Evolutionary conservation across 2,888 invertebrate species (phyloP).

Genomic region (Crocallis elinguaria): DNA sequence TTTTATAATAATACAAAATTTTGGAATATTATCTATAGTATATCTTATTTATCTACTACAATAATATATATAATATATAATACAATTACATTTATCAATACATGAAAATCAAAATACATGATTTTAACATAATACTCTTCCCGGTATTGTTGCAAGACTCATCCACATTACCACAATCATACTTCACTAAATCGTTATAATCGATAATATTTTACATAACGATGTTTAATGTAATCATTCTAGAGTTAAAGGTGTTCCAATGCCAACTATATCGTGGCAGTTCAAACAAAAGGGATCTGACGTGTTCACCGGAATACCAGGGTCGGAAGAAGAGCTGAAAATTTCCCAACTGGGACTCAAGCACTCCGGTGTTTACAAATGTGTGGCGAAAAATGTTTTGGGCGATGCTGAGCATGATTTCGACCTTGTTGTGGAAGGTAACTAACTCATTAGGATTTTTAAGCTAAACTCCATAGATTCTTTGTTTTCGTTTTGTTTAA

Average conservation of each 20-base stretch:
- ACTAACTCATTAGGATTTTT: background rate
- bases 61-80: no score
- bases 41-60: no score
- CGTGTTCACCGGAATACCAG: background rate
- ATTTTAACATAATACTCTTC: no score
- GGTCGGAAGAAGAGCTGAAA: constrained; percentile 12
- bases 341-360: constrained; percentile 10
- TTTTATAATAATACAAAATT: no score
- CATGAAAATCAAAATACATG: no score
- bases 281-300: constrained; percentile 21
- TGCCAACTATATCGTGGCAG: constrained; percentile 33
- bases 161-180: no score
- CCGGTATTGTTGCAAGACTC: no score
- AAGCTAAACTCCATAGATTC: background rate
- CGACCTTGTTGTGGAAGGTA: constrained; percentile 33
- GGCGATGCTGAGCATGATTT: constrained; percentile 7
- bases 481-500: background rate
- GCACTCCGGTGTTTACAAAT: constrained; percentile 31
- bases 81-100: no score
- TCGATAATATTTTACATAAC: background rate
- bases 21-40: no score
- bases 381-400: constrained; percentile 26
- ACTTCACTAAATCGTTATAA: no score
- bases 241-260: constrained; percentile 31
- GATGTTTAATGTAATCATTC: background rate